Evolutionary conservation across 2,888 invertebrate species (phyloP).

Genomic region (Hypsopygia costalis): DNA sequence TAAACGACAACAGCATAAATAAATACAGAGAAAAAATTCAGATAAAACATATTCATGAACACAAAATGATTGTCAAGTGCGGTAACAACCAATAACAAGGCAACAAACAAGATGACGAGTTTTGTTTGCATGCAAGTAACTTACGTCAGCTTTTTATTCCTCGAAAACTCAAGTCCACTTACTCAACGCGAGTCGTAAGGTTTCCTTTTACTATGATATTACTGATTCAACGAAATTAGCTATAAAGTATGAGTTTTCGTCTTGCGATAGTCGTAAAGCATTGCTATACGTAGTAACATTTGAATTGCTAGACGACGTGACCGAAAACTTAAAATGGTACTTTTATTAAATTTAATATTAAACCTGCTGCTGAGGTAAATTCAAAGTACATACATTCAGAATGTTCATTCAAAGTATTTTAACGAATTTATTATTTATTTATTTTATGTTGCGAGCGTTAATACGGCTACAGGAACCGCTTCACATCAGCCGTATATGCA

Average conservation of each 20-base stretch:
- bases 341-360: constrained; percentile 20
- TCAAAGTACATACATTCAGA: no score
- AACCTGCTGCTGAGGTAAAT: not conserved
- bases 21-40: no score
- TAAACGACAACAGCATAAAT: no score
- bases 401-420: no score
- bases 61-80: no score
- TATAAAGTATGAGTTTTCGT: constrained; percentile 60
- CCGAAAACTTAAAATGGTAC: constrained; percentile 29
- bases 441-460: no score
- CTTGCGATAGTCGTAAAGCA: constrained; percentile 53
- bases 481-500: no score
- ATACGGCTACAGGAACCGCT: no score
- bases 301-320: constrained; percentile 47
- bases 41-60: no score
- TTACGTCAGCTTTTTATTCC: constrained; percentile 10
- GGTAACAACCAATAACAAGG: no score
- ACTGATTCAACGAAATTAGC: constrained; percentile 48
- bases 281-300: constrained; percentile 39
- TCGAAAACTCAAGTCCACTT: constrained; percentile 15
- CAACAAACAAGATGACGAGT: no score
- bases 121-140: constrained; percentile 8
- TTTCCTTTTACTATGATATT: constrained; percentile 25
- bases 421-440: no score
- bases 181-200: constrained; percentile 16